These are phyloP conservation scores for Periplaneta americana DNA, from an alignment of 1,140 invertebrate genomes.

Conservation along the genomic window DNA sequence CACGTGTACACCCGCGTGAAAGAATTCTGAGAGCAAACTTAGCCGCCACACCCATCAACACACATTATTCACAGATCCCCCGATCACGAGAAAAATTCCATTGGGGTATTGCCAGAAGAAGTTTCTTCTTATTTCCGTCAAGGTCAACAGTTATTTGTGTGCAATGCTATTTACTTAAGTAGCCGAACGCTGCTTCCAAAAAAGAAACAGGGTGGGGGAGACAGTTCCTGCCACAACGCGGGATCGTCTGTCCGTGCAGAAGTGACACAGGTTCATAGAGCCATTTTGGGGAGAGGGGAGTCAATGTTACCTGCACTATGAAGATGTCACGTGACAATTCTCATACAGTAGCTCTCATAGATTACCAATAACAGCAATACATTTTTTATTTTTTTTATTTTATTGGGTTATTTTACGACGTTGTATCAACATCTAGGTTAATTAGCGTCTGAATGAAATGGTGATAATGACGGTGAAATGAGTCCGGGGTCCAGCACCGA, in stretches of 20 bases:
- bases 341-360: too few relatives aligned
- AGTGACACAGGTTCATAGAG: too few relatives aligned
- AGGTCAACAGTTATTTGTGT: neutral
- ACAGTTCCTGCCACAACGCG: neutral
- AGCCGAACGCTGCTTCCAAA: neutral
- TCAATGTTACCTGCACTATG: too few relatives aligned
- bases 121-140: neutral
- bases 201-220: neutral
- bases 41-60: neutral
- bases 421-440: too few relatives aligned
- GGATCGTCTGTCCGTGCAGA: neutral
- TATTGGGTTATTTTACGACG: too few relatives aligned
- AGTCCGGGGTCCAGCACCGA: too few relatives aligned
- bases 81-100: neutral
- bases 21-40: neutral
- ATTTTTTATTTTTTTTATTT: too few relatives aligned
- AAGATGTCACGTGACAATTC: too few relatives aligned
- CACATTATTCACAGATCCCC: neutral
- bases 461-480: too few relatives aligned
- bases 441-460: too few relatives aligned
- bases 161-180: neutral
- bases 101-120: neutral
- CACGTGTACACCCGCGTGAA: neutral
- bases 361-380: too few relatives aligned
- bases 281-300: too few relatives aligned